Evolutionary conservation across 2,113 vertebrate species (phyloP).

Genomic region (Ondatra zibethicus): DNA sequence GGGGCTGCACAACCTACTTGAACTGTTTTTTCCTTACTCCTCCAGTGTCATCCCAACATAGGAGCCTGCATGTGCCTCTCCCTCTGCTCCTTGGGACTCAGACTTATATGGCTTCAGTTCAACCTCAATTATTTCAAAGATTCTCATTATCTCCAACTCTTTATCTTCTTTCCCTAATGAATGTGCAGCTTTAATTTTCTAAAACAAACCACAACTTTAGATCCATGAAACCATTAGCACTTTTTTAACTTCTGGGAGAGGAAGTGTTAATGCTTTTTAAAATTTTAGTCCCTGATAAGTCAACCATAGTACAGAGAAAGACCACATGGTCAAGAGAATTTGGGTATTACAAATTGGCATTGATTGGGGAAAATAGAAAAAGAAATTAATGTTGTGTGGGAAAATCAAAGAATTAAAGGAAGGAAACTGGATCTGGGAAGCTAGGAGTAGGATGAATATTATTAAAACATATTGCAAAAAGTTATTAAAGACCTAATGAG

Average conservation of each 20-base stretch:
- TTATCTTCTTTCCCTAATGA: not conserved
- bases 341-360: not conserved
- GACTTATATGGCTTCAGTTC: not conserved
- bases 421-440: not conserved
- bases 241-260: not conserved
- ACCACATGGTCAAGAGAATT: too few relatives aligned
- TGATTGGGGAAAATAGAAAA: not conserved
- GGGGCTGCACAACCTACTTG: not conserved
- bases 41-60: not conserved
- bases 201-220: constrained; percentile 3
- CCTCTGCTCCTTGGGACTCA: not conserved
- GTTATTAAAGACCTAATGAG: not conserved
- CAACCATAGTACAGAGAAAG: not conserved
- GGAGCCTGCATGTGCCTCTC: not conserved
- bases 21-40: not conserved
- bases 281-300: not conserved
- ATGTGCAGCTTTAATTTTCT: not conserved
- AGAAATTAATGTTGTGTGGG: not conserved
- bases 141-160: not conserved
- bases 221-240: not conserved
- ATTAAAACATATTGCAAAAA: not conserved
- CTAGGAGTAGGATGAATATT: too few relatives aligned
- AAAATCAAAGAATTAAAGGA: not conserved
- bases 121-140: not conserved
- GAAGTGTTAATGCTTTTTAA: not conserved